Percentiles rank a stretch among this genome's conserved stretches.
phyloP scores from a whole-genome alignment of 2,113 vertebrate species.

The Platysternon megacephalum region DNA sequence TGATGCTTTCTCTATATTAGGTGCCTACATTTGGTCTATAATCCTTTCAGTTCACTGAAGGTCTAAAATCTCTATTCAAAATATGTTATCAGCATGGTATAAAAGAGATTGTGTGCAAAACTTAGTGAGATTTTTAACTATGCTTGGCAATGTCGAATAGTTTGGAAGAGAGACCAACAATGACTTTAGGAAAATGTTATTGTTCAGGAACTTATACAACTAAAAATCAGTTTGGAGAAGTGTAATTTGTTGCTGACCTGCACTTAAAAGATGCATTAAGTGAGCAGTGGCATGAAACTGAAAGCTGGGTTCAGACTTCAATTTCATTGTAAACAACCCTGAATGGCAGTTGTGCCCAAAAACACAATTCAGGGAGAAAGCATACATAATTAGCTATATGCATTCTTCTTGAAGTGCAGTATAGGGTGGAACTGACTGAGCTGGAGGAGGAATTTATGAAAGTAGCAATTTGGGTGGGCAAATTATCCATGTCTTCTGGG shows the following conservation, averaged over 20 bases:
- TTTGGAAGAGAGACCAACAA: neutral
- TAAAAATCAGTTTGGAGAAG: neutral
- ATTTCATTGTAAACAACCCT: conserved; percentile 25
- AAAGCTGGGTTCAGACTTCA: conserved; percentile 23
- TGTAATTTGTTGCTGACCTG: neutral
- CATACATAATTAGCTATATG: conserved; percentile 6
- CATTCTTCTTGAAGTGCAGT: neutral
- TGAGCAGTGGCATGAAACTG: conserved; percentile 35
- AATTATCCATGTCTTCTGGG: neutral
- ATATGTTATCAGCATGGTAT: rapidly evolving
- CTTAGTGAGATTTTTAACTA: neutral
- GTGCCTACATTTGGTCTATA: neutral
- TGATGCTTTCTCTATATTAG: neutral
- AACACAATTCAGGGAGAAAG: neutral
- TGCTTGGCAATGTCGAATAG: neutral
- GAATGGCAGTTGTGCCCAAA: conserved; percentile 10
- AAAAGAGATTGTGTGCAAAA: neutral
- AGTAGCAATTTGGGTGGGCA: neutral
- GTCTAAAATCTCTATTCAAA: neutral
- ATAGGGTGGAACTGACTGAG: neutral
- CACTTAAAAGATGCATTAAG: neutral
- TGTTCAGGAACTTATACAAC: neutral
- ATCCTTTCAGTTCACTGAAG: neutral
- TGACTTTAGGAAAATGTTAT: conserved; percentile 3
- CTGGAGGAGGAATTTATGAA: neutral